Conservation (phyloP, 2,113 vertebrate species). For the Oncorhynchus clarkii region DNA sequence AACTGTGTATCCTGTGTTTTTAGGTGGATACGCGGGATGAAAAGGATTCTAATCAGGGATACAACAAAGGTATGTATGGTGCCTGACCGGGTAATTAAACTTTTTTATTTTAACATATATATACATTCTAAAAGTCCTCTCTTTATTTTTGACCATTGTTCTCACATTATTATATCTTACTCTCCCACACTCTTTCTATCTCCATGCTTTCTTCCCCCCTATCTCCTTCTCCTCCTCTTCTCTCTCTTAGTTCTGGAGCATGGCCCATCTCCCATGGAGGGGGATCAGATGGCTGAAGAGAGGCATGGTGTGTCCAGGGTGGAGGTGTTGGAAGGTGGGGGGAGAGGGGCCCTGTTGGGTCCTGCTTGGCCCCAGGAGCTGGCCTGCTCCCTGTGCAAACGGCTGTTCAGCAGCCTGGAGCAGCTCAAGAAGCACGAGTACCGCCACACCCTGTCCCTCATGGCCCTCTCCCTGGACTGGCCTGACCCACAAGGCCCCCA, state of each 20-base stretch:
- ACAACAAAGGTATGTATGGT: slow-evolving; percentile 59
- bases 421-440: slow-evolving; percentile 77
- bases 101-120: not conserved
- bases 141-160: not conserved
- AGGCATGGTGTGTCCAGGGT: slow-evolving; percentile 49
- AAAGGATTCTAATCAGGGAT: slow-evolving; percentile 39
- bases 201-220: too few relatives aligned
- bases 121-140: too few relatives aligned
- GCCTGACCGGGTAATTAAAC: not conserved
- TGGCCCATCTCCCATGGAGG: slow-evolving; percentile 41
- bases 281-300: slow-evolving; percentile 69
- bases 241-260: slow-evolving; percentile 57
- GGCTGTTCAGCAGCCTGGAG: slow-evolving; percentile 73
- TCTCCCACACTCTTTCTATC: not conserved
- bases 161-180: slow-evolving; percentile 7
- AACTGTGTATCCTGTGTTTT: slow-evolving; percentile 54
- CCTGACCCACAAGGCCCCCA: slow-evolving; percentile 28
- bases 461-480: slow-evolving; percentile 69
- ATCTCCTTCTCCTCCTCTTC: slow-evolving; percentile 17
- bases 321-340: slow-evolving; percentile 41
- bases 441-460: slow-evolving; percentile 66
- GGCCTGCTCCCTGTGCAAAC: slow-evolving; percentile 78
- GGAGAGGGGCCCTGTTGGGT: slow-evolving; percentile 52
- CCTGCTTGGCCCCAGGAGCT: slow-evolving; percentile 62
- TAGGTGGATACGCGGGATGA: slow-evolving; percentile 34